These are phyloP conservation scores for Cyclophora albipunctata DNA, from an alignment of 2,888 invertebrate genomes.

Conservation along the genomic window DNA sequence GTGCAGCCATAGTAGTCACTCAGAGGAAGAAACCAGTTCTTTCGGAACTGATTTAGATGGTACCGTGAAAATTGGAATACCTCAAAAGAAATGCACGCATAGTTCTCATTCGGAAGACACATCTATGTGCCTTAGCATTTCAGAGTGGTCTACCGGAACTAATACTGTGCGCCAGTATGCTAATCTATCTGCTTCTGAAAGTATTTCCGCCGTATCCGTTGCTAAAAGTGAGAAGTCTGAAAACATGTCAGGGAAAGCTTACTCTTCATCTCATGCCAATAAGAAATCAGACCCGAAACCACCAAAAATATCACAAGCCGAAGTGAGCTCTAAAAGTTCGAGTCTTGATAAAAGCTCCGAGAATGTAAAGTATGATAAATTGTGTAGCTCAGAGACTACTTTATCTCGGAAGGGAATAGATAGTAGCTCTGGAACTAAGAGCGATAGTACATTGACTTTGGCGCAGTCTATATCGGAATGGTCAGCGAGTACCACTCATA, in stretches of 20 bases:
- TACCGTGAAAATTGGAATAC: conserved; percentile 85
- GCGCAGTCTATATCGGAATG: conserved; percentile 89
- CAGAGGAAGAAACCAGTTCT: conserved; percentile 84
- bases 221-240: conserved; percentile 78
- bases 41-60: conserved; percentile 87
- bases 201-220: conserved; percentile 76
- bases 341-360: conserved; percentile 75
- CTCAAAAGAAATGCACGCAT: conserved; percentile 87
- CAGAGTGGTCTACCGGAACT: conserved; percentile 92
- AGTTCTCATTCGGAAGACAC: conserved; percentile 91
- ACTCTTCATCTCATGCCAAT: conserved; percentile 71
- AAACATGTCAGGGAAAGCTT: conserved; percentile 72
- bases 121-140: conserved; percentile 88
- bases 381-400: conserved; percentile 77
- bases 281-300: conserved; percentile 72
- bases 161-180: conserved; percentile 88
- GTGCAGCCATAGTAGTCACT: conserved; percentile 82
- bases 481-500: conserved; percentile 87
- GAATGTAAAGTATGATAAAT: conserved; percentile 74
- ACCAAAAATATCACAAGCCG: conserved; percentile 55
- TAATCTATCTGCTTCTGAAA: conserved; percentile 82
- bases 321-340: conserved; percentile 76
- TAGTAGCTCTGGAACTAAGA: conserved; percentile 82
- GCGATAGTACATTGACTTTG: conserved; percentile 84
- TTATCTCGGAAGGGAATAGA: conserved; percentile 69